Evolutionary conservation across 1,140 invertebrate species (phyloP), one percentile per base, ranked within the genome.

Genomic region (Ruditapes philippinarum): DNA sequence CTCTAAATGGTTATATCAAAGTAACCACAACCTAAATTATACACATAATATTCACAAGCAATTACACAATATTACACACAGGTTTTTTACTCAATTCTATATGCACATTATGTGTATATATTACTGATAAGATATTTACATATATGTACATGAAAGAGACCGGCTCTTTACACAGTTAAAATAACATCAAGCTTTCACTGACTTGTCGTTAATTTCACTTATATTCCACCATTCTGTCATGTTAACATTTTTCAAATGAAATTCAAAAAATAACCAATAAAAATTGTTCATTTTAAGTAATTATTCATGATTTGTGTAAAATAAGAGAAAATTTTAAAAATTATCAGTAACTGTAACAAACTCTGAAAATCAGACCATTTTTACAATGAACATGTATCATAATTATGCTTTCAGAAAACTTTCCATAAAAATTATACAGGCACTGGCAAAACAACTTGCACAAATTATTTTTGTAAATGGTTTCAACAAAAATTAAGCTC

Each of bases 131-230:
- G 9, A 7, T 70, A 70, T 70, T 70, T 70, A 70, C 65, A 70
- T 70, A 70, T 70, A 38, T n/a, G n/a, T 70, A 70, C 65, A 70
- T 11, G 36, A 70, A 70, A 70, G 65, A 70, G 65, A 38, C 65
- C 65, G 36, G 65, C 65, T 70, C 65, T 70, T 70, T 40, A 22
- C 7, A 12, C 22, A 70, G 14, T 38, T 19, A 70, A 5, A 70
- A 3, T 38, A 5, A 25, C 57, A 62, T 4, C 22, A 28, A 3
- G 17, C 19, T 57, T 11, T 11, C 51, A 57, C 4, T 14, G 4
- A 57, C 51, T 57, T n/a, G 17, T 14, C 17, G 3, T 11, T 22
- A 57, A 4, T 22, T 22, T 22, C n/a, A 57, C n/a, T n/a, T 22
- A 22, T 57, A 11, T 57, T 57, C 51, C 17, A 11, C 45, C 7